Percentiles rank a stretch among this genome's conserved stretches.
Conservation (phyloP, 1,140 invertebrate genomes). For the Platorchestia sp. region DNA sequence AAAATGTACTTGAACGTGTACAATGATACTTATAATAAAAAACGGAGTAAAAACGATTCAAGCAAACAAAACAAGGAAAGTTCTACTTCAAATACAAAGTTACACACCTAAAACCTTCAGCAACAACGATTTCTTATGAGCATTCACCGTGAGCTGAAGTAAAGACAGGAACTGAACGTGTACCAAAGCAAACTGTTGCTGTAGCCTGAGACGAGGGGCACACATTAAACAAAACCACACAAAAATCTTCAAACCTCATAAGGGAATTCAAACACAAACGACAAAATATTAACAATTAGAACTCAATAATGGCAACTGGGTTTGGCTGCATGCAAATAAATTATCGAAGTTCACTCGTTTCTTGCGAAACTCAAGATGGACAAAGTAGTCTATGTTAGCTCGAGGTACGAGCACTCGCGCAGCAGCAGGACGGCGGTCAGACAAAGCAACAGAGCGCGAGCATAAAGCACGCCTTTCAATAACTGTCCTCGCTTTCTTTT, state of each 20-base stretch:
- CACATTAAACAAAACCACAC: neutral
- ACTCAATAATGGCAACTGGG: neutral
- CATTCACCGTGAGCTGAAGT: neutral
- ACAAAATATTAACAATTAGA: neutral
- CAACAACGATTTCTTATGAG: neutral
- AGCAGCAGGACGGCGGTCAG: no score
- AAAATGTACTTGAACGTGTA: neutral
- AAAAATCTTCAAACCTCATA: neutral
- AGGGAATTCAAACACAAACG: neutral
- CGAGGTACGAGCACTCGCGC: no score
- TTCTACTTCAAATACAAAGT: neutral
- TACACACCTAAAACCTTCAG: neutral
- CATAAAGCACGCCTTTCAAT: neutral
- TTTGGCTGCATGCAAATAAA: neutral
- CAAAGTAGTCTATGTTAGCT: neutral
- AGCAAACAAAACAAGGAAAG: no score
- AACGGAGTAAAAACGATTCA: neutral
- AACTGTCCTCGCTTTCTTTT: neutral
- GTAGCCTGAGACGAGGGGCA: neutral
- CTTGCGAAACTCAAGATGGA: neutral
- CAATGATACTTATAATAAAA: neutral
- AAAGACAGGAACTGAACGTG: neutral
- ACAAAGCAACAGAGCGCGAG: neutral
- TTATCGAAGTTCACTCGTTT: neutral
- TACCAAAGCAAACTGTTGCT: neutral